A percentile compares a stretch with the other conserved stretches of the same genome.
phyloP scores from a whole-genome alignment of 2,888 invertebrate genomes.

The Plemyria rubiginata region DNA sequence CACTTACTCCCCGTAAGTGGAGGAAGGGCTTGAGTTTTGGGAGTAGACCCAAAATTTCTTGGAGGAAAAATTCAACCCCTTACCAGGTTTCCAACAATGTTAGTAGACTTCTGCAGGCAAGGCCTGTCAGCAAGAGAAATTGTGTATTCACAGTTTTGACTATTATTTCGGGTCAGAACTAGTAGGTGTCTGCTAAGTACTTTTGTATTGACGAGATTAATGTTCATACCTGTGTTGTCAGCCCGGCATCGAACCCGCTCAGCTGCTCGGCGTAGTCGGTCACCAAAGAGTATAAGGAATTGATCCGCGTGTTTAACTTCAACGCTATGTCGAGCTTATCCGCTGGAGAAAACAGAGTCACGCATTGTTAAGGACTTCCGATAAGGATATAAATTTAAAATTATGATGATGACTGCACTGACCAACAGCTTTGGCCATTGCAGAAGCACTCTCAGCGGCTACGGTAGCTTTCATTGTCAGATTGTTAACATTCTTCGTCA shows the following conservation, averaged over 20 bases:
- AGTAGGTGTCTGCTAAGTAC: too few species aligned
- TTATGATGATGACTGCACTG: neutral
- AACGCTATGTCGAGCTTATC: constrained; percentile 58
- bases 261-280: constrained; percentile 65
- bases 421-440: constrained; percentile 51
- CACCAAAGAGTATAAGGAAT: constrained; percentile 51
- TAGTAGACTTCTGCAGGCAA: neutral
- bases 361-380: neutral
- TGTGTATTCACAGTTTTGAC: neutral
- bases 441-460: constrained; percentile 51
- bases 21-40: neutral
- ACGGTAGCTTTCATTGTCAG: constrained; percentile 48
- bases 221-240: constrained; percentile 60
- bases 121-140: neutral
- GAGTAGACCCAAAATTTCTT: too few species aligned
- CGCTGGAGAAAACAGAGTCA: constrained; percentile 45
- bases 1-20: neutral
- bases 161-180: too few species aligned
- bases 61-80: too few species aligned
- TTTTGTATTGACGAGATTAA: neutral
- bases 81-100: too few species aligned
- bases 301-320: constrained; percentile 53
- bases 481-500: constrained; percentile 47
- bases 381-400: neutral
- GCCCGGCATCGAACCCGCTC: constrained; percentile 64